These are phyloP conservation scores for Rhinoptilus africanus DNA, from an alignment of 2,113 vertebrate genomes.

Conservation along the genomic window DNA sequence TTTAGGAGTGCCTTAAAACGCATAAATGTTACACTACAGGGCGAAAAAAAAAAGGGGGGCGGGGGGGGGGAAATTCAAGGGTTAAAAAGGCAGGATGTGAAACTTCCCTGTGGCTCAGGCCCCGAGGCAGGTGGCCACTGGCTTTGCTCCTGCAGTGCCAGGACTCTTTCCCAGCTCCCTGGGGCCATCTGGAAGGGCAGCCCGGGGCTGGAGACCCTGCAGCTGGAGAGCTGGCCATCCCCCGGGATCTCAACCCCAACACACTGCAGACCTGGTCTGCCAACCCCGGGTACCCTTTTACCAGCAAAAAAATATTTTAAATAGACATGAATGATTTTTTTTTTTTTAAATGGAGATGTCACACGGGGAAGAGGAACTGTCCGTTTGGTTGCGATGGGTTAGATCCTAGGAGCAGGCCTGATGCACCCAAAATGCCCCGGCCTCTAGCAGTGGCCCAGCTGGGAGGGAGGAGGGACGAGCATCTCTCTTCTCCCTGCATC, in stretches of 20 bases:
- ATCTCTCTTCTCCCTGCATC: background rate
- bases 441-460: background rate
- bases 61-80: background rate
- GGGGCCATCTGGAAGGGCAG: background rate
- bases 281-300: background rate
- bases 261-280: background rate
- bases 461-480: background rate
- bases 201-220: background rate
- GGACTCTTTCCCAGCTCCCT: background rate
- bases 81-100: background rate
- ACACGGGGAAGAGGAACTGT: background rate
- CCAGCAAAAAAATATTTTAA: background rate
- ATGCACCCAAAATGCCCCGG: background rate
- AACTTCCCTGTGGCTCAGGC: background rate
- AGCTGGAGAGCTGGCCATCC: background rate
- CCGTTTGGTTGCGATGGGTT: background rate
- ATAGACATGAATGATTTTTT: background rate
- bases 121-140: background rate
- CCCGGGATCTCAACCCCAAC: background rate
- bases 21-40: background rate
- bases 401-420: background rate
- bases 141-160: background rate
- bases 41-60: fast-evolving
- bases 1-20: background rate
- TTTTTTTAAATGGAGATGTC: background rate